Conservation (phyloP, 2,113 vertebrate genomes). For the Anguilla rostrata region DNA sequence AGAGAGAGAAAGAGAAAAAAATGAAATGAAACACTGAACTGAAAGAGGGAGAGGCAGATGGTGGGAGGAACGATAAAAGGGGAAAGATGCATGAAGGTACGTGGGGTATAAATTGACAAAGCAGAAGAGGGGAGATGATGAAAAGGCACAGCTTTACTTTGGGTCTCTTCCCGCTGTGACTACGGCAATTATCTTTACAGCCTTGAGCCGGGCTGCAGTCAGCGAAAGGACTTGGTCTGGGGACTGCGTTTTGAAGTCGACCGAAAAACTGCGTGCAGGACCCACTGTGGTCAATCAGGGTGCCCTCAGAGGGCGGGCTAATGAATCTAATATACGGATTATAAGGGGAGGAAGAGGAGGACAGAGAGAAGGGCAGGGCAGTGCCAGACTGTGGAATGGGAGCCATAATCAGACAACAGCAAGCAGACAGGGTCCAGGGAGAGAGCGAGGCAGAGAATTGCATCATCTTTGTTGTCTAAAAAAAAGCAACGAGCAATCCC, state of each 20-base stretch:
- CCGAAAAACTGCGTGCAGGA: not conserved
- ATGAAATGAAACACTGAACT: not conserved
- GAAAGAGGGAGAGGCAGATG: not conserved
- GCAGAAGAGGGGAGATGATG: not conserved
- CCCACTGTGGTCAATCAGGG: not conserved
- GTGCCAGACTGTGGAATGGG: not conserved
- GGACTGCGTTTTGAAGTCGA: not conserved
- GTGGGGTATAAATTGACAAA: not conserved
- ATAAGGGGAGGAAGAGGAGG: not conserved
- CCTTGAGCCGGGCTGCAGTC: not conserved
- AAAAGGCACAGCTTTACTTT: not conserved
- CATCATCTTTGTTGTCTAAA: too few species aligned
- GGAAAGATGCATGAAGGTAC: not conserved
- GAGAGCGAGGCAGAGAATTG: not conserved
- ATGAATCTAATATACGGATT: not conserved
- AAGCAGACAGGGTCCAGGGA: not conserved
- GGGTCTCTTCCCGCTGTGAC: not conserved
- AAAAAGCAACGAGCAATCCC: too few species aligned
- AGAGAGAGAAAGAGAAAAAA: not conserved
- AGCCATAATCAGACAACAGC: not conserved
- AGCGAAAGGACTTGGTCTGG: not conserved
- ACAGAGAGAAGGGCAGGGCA: not conserved
- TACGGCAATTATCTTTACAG: slow-evolving; percentile 1
- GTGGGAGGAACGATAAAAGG: not conserved
- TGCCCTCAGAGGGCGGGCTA: not conserved